Evolutionary conservation across 2,797 vertebrate species (phyloP), one percentile per base, ranked within the genome.

Genomic region (Coilia nasus): DNA sequence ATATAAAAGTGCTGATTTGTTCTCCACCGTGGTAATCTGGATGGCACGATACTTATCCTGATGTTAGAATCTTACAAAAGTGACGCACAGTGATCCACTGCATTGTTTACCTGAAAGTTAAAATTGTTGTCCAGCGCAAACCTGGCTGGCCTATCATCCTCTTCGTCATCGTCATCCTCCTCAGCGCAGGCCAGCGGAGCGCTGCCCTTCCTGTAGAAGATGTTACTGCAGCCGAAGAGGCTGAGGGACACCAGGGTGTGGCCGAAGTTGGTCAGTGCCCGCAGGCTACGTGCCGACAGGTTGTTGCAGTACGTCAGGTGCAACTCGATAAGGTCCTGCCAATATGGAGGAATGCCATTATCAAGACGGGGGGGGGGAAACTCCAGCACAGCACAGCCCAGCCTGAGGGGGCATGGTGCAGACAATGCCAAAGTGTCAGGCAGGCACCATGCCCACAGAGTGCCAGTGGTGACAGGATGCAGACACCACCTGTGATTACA

Each of bases 301-400:
- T 96, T 97, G 94, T 97, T 97, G 83, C 98, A 99, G 95, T 97
- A 98, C 87, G 96, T 98, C 92, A 99, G 93, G 90, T 97, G 97
- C 14, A 99, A 97, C 93, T 99, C 98, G 2, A 99, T 97, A 85
- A 99, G 95, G 91, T 99, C 98, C 98, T 99, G 90, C 47, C 10
- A 85, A 83, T 83, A 54, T 6, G 85, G 60, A 82, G 6, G 17
- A 46, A 17, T 28, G 12, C 6, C 6, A 19, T 78, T 44, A 78
- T 54, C 50, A 54, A 54, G 50, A 78, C 17, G 41, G 17, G 15
- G 71, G 35, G 41, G 17, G 15, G 71, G 71, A 21, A 21, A 78
- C 6, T 78, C 71, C 71, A 41, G 31, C 50, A 54, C 50, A 54
- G 9, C 50, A 54, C 50, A 54, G 9, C 50, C 15, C 31, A 35